Evolutionary conservation across 2,113 vertebrate species (phyloP).

Genomic region (Sceloporus tristichus): DNA sequence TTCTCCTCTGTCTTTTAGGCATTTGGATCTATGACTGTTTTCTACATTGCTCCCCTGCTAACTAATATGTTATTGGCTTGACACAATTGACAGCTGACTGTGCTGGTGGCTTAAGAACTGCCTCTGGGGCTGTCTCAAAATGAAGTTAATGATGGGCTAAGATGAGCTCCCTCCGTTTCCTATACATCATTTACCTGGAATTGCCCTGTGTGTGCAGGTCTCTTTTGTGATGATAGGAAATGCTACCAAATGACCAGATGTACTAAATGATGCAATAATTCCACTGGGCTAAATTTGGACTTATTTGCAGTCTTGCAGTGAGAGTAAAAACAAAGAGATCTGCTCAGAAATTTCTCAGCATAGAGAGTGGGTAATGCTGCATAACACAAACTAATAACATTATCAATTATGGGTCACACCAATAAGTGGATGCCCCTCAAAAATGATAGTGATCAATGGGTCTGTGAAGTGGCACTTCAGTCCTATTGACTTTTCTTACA

Average conservation of each 20-base stretch:
- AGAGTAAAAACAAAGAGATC: constrained; percentile 35
- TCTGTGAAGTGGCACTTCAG: constrained; percentile 28
- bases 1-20: constrained; percentile 81
- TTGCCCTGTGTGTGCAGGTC: constrained; percentile 53
- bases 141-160: constrained; percentile 80
- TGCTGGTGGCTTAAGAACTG: constrained; percentile 76
- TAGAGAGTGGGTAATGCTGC: constrained; percentile 52
- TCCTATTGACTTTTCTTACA: constrained; percentile 37
- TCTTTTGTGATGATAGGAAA: constrained; percentile 56
- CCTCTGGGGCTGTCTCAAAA: constrained; percentile 79
- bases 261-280: constrained; percentile 73
- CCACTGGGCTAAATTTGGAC: constrained; percentile 59
- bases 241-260: constrained; percentile 55
- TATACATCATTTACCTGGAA: constrained; percentile 77
- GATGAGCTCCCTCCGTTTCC: constrained; percentile 68
- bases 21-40: constrained; percentile 78
- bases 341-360: constrained; percentile 48
- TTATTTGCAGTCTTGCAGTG: constrained; percentile 69
- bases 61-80: constrained; percentile 76
- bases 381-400: constrained; percentile 23
- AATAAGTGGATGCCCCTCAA: constrained; percentile 21
- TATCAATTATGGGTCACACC: constrained; percentile 22
- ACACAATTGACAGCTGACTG: constrained; percentile 80
- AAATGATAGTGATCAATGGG: constrained; percentile 12
- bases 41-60: constrained; percentile 80